phyloP scores from a whole-genome alignment of 2,113 vertebrate genomes.

The Charina bottae region DNA sequence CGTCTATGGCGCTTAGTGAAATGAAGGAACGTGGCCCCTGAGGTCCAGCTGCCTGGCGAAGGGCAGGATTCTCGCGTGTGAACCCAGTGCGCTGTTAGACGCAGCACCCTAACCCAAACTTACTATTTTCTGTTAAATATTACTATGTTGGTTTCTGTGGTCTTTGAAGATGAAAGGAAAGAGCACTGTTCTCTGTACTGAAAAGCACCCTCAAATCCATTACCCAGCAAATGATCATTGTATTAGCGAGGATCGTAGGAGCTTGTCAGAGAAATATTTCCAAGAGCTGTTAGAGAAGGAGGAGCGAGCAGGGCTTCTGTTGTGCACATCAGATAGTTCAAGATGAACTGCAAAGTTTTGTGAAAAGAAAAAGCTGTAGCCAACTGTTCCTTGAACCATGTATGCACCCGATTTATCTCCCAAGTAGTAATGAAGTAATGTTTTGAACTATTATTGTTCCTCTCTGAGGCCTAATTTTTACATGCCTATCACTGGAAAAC shows the following conservation, averaged over 20 bases:
- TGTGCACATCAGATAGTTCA: not conserved
- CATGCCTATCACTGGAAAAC: not conserved
- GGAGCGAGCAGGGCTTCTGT: not conserved
- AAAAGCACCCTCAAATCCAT: not conserved
- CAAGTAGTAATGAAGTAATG: not conserved
- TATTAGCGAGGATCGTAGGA: not conserved
- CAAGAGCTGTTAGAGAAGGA: not conserved
- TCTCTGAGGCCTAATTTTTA: not conserved
- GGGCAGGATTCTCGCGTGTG: no score
- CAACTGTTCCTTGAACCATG: not conserved
- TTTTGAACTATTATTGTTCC: not conserved
- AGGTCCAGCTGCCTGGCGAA: no score
- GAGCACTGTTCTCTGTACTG: not conserved
- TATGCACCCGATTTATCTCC: not conserved
- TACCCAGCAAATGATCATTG: not conserved
- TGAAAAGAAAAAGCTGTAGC: not conserved
- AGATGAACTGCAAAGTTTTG: not conserved
- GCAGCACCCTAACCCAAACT: not conserved
- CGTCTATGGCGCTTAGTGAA: no score
- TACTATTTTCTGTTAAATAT: constrained; percentile 20
- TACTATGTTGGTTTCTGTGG: not conserved
- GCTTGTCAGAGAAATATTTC: constrained; percentile 21
- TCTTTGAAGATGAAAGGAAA: constrained; percentile 20
- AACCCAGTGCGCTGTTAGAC: not conserved
- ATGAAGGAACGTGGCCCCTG: no score